phyloP scores from a whole-genome alignment of 1,140 invertebrate species.

The Drosophila sp. region DNA sequence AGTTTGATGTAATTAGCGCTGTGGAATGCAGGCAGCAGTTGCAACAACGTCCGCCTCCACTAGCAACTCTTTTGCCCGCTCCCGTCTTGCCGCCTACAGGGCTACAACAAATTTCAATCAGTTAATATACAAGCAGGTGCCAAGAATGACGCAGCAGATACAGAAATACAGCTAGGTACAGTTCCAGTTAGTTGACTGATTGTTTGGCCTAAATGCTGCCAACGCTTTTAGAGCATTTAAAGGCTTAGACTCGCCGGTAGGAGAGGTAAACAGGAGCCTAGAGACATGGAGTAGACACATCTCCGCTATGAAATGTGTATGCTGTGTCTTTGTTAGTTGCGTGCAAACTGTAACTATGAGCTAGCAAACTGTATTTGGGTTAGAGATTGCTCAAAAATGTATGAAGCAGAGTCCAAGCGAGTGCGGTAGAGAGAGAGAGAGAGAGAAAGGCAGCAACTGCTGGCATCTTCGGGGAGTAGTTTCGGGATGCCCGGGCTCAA shows the following conservation, averaged over 20 bases:
- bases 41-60: constrained; percentile 2
- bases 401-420: constrained; percentile 38
- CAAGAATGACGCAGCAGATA: constrained; percentile 32
- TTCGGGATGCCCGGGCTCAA: constrained; percentile 15
- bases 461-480: constrained; percentile 23
- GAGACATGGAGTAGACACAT: neutral
- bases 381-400: constrained; percentile 77
- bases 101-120: constrained; percentile 33
- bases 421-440: neutral
- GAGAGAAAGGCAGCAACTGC: neutral
- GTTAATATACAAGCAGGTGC: constrained; percentile 28
- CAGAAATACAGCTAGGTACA: constrained; percentile 6
- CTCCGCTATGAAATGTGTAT: constrained; percentile 43
- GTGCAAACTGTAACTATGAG: constrained; percentile 60
- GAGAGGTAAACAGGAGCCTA: neutral
- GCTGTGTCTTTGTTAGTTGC: constrained; percentile 47
- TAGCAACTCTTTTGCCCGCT: neutral
- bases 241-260: constrained; percentile 4
- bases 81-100: neutral
- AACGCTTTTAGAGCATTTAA: constrained; percentile 19
- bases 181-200: constrained; percentile 12
- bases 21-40: constrained; percentile 27
- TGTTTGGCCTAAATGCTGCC: constrained; percentile 22
- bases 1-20: constrained; percentile 41
- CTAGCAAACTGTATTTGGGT: constrained; percentile 71